These are phyloP conservation scores for Martes flavigula DNA, from an alignment of 2,797 vertebrate genomes.

Conservation along the genomic window DNA sequence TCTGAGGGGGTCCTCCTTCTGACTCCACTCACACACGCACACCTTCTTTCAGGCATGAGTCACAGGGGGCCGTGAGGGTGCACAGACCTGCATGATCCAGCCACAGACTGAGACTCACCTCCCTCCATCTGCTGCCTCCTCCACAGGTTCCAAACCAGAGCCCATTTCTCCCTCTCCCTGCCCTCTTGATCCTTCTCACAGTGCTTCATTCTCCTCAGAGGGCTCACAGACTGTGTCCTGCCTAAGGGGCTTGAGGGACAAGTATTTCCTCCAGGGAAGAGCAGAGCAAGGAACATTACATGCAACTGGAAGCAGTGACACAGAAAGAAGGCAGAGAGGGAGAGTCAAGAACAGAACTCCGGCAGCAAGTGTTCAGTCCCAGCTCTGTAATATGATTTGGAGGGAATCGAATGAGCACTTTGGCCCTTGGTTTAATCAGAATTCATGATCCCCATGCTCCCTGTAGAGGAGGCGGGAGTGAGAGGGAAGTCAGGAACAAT, in stretches of 20 bases:
- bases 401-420: not conserved
- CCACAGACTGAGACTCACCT: not conserved
- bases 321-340: not conserved
- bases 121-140: not conserved
- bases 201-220: not conserved
- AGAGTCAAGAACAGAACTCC: not conserved
- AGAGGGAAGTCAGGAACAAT: not conserved
- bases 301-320: not conserved
- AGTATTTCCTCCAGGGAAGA: not conserved
- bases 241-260: not conserved
- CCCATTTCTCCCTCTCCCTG: not conserved
- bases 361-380: not conserved
- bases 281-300: not conserved
- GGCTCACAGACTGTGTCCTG: not conserved
- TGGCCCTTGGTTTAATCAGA: not conserved
- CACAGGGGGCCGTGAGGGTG: rapidly evolving
- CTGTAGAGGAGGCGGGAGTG: not conserved
- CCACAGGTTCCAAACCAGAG: not conserved
- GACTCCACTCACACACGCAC: not conserved
- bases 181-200: not conserved
- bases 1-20: not conserved
- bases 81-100: not conserved
- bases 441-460: not conserved
- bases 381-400: not conserved
- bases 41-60: not conserved